Evolutionary conservation across 2,888 invertebrate species (phyloP).

Genomic region (Scaptomyza parva): DNA sequence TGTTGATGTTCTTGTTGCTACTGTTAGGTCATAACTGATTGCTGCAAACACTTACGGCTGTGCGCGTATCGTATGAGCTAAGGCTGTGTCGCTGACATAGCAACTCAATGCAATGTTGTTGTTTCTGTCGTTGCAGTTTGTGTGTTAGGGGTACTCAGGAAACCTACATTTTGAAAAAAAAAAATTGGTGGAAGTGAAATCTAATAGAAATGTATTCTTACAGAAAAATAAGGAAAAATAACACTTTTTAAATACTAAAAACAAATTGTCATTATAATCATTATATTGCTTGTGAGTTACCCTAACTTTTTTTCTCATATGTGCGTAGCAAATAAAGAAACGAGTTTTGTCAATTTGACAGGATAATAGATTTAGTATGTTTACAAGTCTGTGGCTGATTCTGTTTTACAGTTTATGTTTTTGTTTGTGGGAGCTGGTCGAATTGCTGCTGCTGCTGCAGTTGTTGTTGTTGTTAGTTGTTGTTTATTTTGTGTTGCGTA

Average conservation of each 20-base stretch:
- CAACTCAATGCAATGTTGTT: slow-evolving; percentile 29
- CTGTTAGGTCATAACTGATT: slow-evolving; percentile 73
- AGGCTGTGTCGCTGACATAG: slow-evolving; percentile 8
- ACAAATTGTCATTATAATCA: not conserved
- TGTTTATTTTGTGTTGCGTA: slow-evolving; percentile 1
- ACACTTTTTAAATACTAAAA: not conserved
- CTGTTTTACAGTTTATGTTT: slow-evolving; percentile 30
- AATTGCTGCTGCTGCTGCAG: slow-evolving; percentile 5
- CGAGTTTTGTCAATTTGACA: slow-evolving; percentile 70
- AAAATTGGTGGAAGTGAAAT: not conserved
- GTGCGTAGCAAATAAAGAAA: slow-evolving; percentile 57
- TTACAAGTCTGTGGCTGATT: slow-evolving; percentile 55
- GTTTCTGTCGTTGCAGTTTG: slow-evolving; percentile 7
- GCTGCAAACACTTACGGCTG: slow-evolving; percentile 69
- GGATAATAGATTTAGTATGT: slow-evolving; percentile 80
- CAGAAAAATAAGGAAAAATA: too few relatives aligned
- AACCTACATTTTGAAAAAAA: slow-evolving; percentile 3
- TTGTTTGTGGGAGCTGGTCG: slow-evolving; percentile 19
- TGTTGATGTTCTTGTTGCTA: slow-evolving; percentile 16
- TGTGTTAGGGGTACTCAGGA: slow-evolving; percentile 55
- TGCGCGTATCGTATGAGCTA: slow-evolving; percentile 23
- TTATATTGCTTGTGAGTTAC: not conserved
- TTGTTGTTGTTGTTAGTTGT: slow-evolving; percentile 5
- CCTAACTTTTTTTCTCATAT: slow-evolving; percentile 8
- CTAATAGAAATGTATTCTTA: not conserved